Evolutionary conservation across 2,888 invertebrate species (phyloP).

Genomic region (Odontocerum albicorne): DNA sequence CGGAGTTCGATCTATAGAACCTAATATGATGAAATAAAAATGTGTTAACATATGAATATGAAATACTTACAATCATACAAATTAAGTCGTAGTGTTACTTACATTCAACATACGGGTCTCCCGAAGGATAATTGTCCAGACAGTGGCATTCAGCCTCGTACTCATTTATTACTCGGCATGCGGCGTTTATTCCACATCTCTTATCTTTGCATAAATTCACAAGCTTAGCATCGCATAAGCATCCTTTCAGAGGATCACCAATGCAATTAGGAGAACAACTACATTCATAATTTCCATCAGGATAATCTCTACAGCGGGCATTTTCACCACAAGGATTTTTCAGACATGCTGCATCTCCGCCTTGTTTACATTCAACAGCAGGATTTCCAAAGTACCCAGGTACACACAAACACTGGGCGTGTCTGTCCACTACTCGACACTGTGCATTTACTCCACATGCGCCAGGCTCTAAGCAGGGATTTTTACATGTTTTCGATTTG

Average conservation of each 20-base stretch:
- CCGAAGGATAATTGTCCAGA: conserved; percentile 77
- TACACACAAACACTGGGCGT: conserved; percentile 77
- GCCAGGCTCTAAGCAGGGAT: conserved; percentile 75
- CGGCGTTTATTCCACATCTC: conserved; percentile 80
- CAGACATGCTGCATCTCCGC: conserved; percentile 72
- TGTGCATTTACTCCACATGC: conserved; percentile 85
- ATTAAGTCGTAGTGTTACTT: conserved; percentile 47
- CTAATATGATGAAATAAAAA: conserved; percentile 43
- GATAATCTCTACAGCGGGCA: conserved; percentile 76
- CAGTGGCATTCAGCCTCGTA: conserved; percentile 80
- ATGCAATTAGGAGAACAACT: conserved; percentile 77
- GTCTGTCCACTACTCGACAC: conserved; percentile 75
- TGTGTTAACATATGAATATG: not conserved
- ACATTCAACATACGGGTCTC: conserved; percentile 87
- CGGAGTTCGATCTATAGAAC: conserved; percentile 60
- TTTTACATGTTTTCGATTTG: conserved; percentile 69
- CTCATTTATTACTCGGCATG: conserved; percentile 69
- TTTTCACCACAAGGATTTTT: conserved; percentile 84
- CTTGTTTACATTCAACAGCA: conserved; percentile 65
- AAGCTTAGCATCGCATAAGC: conserved; percentile 68
- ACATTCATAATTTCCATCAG: conserved; percentile 78
- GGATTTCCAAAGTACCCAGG: conserved; percentile 75
- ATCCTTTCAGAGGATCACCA: conserved; percentile 80
- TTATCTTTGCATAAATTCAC: conserved; percentile 78
- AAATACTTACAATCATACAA: not conserved